These are phyloP conservation scores for Octomys mimax DNA, from an alignment of 2,797 vertebrate species.

Conservation along the genomic window DNA sequence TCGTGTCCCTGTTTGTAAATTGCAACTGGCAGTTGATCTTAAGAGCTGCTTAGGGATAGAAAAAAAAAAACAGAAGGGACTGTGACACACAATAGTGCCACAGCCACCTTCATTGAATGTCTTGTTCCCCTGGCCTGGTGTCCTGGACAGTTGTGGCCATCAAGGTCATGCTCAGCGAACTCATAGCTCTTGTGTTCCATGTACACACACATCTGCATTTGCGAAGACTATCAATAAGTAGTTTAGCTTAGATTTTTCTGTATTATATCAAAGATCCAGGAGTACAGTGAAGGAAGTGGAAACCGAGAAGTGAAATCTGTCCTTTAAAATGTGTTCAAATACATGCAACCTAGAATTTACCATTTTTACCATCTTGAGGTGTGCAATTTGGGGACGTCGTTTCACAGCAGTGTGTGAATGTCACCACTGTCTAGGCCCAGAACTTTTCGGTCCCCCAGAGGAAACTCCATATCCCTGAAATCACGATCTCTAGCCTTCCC, in stretches of 20 bases:
- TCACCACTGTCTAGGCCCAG: background rate
- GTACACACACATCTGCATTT: background rate
- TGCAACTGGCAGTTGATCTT: conserved; percentile 11
- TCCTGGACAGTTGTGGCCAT: background rate
- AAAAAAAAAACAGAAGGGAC: background rate
- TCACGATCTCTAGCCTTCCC: background rate
- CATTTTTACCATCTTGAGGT: background rate
- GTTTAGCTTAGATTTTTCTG: background rate
- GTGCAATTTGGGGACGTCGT: background rate
- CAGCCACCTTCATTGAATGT: too few species aligned
- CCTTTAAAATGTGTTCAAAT: conserved; percentile 1
- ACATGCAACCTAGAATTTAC: background rate
- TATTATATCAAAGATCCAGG: background rate
- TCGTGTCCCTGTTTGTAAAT: background rate
- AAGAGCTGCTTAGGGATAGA: background rate
- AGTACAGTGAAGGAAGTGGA: background rate
- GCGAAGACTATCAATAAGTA: background rate
- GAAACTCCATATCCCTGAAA: background rate
- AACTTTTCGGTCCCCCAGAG: background rate
- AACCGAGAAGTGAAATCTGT: background rate
- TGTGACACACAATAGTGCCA: rapidly evolving
- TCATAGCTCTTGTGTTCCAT: background rate
- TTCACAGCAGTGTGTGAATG: background rate
- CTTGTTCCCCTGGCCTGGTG: background rate
- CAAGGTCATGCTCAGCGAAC: background rate